These are phyloP conservation scores for Clangula hyemalis DNA, from an alignment of 2,797 vertebrate genomes.

Conservation along the genomic window DNA sequence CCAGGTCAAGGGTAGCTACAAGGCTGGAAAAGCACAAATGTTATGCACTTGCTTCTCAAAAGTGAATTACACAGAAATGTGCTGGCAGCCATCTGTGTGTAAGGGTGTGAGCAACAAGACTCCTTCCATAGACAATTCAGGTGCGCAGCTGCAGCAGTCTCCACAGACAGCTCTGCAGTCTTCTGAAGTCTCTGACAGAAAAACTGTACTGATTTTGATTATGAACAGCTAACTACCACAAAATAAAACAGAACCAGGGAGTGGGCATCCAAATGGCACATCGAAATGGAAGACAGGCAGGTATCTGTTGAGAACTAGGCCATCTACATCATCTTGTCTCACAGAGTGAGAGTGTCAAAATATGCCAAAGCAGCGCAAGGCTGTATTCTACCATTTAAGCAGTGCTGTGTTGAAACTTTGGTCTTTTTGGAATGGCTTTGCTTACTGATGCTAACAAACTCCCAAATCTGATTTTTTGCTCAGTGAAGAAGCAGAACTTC, in stretches of 20 bases:
- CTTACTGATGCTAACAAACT: neutral
- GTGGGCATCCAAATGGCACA: neutral
- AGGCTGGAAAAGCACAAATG: neutral
- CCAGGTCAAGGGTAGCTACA: neutral
- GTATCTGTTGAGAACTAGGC: neutral
- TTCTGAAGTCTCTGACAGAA: neutral
- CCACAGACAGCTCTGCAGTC: neutral
- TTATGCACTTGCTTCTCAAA: neutral
- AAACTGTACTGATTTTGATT: neutral
- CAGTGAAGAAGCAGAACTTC: neutral
- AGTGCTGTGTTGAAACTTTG: neutral
- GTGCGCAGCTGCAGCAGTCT: neutral
- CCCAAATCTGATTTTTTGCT: neutral
- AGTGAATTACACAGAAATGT: neutral
- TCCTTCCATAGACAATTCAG: neutral
- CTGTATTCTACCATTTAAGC: neutral
- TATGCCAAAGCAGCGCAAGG: neutral
- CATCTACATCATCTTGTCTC: too few species aligned
- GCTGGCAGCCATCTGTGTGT: neutral
- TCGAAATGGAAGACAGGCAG: neutral
- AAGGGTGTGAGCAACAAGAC: neutral
- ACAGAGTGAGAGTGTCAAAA: neutral
- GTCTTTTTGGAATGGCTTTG: neutral
- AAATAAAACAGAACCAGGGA: neutral
- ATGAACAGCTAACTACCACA: neutral